Percentiles rank a stretch among this genome's conserved stretches.
Evolutionary conservation across 2,888 invertebrate species (phyloP).

Genomic region (Eupithecia subumbrata): DNA sequence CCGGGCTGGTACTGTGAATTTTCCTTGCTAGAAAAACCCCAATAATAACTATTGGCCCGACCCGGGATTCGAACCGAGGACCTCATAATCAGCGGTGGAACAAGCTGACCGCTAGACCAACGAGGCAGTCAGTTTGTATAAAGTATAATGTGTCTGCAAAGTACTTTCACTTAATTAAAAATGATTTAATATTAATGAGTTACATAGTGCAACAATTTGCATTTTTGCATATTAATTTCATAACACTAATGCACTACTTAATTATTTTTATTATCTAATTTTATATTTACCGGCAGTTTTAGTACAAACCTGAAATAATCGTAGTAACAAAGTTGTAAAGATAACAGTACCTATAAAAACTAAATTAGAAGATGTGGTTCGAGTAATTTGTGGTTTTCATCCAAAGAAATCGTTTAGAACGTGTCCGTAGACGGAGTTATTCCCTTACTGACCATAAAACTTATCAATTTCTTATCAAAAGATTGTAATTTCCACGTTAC

Average conservation of each 20-base stretch:
- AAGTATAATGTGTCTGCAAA: neutral
- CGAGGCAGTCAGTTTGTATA: neutral
- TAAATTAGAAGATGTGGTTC: neutral
- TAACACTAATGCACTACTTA: neutral
- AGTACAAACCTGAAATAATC: neutral
- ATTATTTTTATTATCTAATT: neutral
- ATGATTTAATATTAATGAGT: neutral
- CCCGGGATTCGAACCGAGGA: no score
- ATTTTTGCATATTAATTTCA: constrained; percentile 1
- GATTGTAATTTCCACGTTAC: constrained; percentile 13
- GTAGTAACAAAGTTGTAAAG: neutral
- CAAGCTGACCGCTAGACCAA: no score
- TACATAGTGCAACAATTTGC: constrained; percentile 1
- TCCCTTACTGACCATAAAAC: constrained; percentile 32
- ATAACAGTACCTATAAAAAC: no score
- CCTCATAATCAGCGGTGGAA: no score
- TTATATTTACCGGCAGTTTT: neutral
- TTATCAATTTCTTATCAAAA: constrained; percentile 42
- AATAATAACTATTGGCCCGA: no score
- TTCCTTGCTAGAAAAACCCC: no score
- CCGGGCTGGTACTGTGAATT: no score
- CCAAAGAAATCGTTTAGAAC: constrained; percentile 32
- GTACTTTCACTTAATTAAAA: constrained; percentile 3
- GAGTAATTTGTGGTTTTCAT: neutral
- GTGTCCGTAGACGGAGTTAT: neutral